phyloP scores from a whole-genome alignment of 2,888 invertebrate species.

The Mantis religiosa region DNA sequence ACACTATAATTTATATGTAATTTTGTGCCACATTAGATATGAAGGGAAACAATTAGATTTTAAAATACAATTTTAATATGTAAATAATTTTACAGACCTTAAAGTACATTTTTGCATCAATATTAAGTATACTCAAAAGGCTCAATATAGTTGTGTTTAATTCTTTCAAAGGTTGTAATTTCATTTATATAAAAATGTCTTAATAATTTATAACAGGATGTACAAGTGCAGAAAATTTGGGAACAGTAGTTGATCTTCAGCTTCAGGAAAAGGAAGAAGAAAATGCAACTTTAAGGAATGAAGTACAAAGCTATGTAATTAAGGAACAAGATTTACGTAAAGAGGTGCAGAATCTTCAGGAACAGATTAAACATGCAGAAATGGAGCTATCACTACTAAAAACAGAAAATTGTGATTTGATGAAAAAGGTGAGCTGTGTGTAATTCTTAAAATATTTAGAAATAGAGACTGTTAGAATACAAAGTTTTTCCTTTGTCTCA shows the following conservation, averaged over 20 bases:
- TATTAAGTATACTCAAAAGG: too few species aligned
- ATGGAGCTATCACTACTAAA: neutral
- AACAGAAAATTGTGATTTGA: neutral
- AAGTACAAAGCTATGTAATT: neutral
- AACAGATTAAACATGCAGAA: neutral
- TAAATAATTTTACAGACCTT: too few species aligned
- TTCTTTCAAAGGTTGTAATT: neutral
- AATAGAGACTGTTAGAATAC: neutral
- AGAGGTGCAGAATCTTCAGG: neutral
- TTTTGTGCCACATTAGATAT: too few species aligned
- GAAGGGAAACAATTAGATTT: too few species aligned
- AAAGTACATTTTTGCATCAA: too few species aligned
- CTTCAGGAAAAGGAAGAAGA: neutral
- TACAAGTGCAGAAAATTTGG: neutral
- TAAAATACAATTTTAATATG: too few species aligned
- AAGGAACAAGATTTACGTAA: neutral
- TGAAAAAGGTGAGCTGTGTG: neutral
- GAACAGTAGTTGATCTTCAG: neutral
- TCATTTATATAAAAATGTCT: neutral
- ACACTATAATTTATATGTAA: too few species aligned
- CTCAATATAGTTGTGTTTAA: too few species aligned
- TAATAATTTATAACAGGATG: neutral
- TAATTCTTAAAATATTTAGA: neutral
- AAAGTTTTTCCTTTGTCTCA: neutral
- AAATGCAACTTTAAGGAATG: neutral